A percentile compares a stretch with the other conserved stretches of the same genome.
Evolutionary conservation across 2,888 invertebrate species (phyloP).

Genomic region (Parapristionchus giblindavisi): DNA sequence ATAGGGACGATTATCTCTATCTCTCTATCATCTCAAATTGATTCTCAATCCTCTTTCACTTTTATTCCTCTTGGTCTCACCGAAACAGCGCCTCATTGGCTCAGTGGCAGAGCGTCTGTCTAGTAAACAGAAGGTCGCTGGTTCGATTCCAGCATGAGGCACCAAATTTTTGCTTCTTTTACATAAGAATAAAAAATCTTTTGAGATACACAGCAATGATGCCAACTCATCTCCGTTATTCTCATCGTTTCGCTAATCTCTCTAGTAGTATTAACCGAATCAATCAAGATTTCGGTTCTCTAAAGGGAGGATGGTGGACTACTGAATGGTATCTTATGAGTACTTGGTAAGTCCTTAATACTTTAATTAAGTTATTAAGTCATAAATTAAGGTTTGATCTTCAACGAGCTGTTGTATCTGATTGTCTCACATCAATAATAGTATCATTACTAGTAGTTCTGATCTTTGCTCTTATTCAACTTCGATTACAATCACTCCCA

Average conservation of each 20-base stretch:
- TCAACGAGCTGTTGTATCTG: constrained; percentile 65
- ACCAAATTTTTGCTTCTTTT: constrained; percentile 37
- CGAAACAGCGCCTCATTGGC: constrained; percentile 62
- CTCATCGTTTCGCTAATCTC: constrained; percentile 38
- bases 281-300: constrained; percentile 11
- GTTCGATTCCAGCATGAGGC: constrained; percentile 66
- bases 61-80: no score
- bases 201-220: constrained; percentile 62
- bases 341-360: constrained; percentile 54
- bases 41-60: no score
- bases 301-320: constrained; percentile 59
- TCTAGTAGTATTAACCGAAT: constrained; percentile 4
- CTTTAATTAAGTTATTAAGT: no score
- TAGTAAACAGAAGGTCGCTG: constrained; percentile 67
- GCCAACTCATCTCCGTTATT: constrained; percentile 49
- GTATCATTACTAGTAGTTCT: constrained; percentile 64
- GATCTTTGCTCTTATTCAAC: constrained; percentile 58
- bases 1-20: no score
- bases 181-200: neutral
- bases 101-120: constrained; percentile 67
- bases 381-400: constrained; percentile 68
- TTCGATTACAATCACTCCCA: constrained; percentile 56
- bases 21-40: no score
- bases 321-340: constrained; percentile 65
- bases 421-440: constrained; percentile 58